Conservation (phyloP, 1,140 invertebrate species). For the Dinothrombium tinctorium region DNA sequence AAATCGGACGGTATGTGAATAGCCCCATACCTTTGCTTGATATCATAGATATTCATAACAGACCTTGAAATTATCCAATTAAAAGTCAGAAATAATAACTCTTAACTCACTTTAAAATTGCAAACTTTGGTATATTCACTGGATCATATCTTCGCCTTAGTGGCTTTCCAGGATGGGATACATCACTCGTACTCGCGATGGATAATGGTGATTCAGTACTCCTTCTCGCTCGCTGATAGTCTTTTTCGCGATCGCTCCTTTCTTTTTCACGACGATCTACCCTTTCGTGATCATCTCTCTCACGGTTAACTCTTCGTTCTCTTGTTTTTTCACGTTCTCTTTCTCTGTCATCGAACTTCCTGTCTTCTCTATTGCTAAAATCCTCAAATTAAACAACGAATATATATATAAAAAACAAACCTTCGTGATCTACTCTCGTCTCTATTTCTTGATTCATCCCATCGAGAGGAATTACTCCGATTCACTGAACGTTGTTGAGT, state of each 20-base stretch:
- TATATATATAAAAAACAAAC: too few species aligned
- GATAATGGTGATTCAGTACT: conserved; percentile 3
- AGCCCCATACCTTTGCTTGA: conserved; percentile 1
- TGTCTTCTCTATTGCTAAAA: background rate
- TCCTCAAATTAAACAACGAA: background rate
- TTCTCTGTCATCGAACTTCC: background rate
- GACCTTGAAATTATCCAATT: too few species aligned
- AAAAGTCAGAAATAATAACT: too few species aligned
- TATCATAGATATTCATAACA: conserved; percentile 3
- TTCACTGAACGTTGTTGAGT: conserved; percentile 1
- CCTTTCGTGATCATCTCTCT: background rate
- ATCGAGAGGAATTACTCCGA: background rate
- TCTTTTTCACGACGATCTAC: background rate
- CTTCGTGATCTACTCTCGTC: background rate
- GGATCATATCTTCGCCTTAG: conserved; percentile 9
- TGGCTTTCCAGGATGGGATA: background rate
- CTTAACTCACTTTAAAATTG: background rate
- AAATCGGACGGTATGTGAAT: conserved; percentile 11
- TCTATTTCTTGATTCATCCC: background rate
- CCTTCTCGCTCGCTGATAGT: background rate
- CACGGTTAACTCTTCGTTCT: background rate
- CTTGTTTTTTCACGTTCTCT: background rate
- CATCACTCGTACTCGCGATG: too few species aligned
- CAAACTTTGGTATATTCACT: conserved; percentile 7
- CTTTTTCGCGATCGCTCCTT: background rate